Evolutionary conservation across 1,140 invertebrate genomes (phyloP).

Genomic region (Drosophila leontia): DNA sequence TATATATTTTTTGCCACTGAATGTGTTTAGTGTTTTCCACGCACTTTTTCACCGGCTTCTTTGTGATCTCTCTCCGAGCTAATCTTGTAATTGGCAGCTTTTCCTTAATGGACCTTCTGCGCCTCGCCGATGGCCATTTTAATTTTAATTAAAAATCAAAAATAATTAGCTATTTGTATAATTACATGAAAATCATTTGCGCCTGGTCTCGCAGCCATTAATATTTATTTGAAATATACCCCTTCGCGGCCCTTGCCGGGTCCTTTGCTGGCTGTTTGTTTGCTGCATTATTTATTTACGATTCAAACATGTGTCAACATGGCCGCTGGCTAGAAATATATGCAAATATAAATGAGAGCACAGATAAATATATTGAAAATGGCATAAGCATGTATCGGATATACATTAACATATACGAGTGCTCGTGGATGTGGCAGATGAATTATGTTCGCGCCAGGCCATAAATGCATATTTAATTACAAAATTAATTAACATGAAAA

Average conservation of each 20-base stretch:
- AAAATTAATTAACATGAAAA: slow-evolving; percentile 82
- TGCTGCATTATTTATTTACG: slow-evolving; percentile 80
- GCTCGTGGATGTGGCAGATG: slow-evolving; percentile 45
- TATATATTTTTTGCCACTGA: slow-evolving; percentile 35
- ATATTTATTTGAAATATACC: slow-evolving; percentile 72
- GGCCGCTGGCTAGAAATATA: slow-evolving; percentile 66
- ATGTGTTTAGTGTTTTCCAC: slow-evolving; percentile 32
- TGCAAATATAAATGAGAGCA: slow-evolving; percentile 65
- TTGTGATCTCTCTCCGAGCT: slow-evolving; percentile 29
- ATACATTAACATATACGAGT: slow-evolving; percentile 30
- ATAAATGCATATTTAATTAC: slow-evolving; percentile 80
- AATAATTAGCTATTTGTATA: slow-evolving; percentile 75
- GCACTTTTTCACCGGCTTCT: slow-evolving; percentile 32
- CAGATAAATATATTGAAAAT: slow-evolving; percentile 74
- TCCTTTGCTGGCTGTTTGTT: slow-evolving; percentile 34
- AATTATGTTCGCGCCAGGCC: slow-evolving; percentile 66
- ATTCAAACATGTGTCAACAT: slow-evolving; percentile 83
- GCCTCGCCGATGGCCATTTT: slow-evolving; percentile 41
- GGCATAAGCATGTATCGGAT: slow-evolving; percentile 61
- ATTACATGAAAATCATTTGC: slow-evolving; percentile 79
- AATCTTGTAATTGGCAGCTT: slow-evolving; percentile 59
- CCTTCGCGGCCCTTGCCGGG: background rate
- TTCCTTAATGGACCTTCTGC: slow-evolving; percentile 43
- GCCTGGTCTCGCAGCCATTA: slow-evolving; percentile 63
- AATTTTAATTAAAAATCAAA: slow-evolving; percentile 77